Evolutionary conservation across 2,797 vertebrate genomes (phyloP).

Genomic region (Valencia hispanica): DNA sequence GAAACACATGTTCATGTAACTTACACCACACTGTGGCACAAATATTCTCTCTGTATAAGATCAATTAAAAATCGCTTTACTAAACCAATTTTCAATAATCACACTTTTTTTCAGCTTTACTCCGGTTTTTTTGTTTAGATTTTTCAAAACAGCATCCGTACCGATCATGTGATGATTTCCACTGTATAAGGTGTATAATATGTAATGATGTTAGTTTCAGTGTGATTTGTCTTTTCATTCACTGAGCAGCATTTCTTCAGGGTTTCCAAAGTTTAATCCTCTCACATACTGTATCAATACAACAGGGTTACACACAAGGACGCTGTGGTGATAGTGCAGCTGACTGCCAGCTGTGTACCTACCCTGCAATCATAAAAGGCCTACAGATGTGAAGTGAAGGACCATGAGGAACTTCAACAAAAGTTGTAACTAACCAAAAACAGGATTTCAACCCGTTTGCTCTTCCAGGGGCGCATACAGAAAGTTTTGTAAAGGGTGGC

Average conservation of each 20-base stretch:
- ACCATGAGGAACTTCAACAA: slow-evolving; percentile 5
- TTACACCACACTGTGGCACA: neutral
- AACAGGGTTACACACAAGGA: slow-evolving; percentile 31
- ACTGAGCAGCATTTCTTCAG: slow-evolving; percentile 1
- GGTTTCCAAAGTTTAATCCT: neutral
- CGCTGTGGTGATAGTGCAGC: slow-evolving; percentile 36
- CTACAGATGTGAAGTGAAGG: slow-evolving; percentile 27
- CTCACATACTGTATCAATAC: neutral
- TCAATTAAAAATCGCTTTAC: neutral
- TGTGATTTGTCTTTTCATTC: neutral
- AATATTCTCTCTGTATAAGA: neutral
- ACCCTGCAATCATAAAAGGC: slow-evolving; percentile 26
- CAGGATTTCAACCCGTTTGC: neutral
- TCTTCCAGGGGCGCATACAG: neutral
- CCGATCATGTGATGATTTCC: neutral
- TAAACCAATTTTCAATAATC: neutral
- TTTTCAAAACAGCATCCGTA: neutral
- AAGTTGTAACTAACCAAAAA: slow-evolving; percentile 10
- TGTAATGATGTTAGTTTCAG: neutral
- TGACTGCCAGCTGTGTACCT: slow-evolving; percentile 43
- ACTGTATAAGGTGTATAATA: no score
- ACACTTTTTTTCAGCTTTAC: neutral
- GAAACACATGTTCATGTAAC: slow-evolving; percentile 17
- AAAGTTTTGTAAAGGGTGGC: neutral
- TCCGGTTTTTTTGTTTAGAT: neutral